Percentiles rank a stretch among this genome's conserved stretches.
Evolutionary conservation across 2,797 vertebrate species (phyloP).

Genomic region (Microhierax caerulescens): DNA sequence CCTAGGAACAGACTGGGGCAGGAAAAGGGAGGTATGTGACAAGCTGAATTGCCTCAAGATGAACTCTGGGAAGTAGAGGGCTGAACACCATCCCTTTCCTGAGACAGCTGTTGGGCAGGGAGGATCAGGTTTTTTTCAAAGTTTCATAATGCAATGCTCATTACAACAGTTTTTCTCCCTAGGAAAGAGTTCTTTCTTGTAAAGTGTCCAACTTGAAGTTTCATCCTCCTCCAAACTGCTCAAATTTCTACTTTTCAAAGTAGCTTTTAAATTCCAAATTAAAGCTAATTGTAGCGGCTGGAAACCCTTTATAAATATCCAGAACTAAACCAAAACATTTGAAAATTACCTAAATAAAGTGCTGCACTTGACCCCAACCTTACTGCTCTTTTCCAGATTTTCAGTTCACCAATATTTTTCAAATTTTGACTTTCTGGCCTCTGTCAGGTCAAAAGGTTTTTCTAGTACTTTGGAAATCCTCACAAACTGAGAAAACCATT

Average conservation of each 20-base stretch:
- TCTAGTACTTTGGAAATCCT: not conserved
- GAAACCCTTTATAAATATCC: not conserved
- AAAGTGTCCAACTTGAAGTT: not conserved
- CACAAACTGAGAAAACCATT: not conserved
- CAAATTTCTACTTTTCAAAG: not conserved
- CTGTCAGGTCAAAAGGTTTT: not conserved
- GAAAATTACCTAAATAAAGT: slow-evolving; percentile 24
- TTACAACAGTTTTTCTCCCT: not conserved
- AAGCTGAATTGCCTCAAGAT: not conserved
- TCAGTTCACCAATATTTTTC: not conserved
- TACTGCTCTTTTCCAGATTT: slow-evolving; percentile 9
- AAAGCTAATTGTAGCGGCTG: not conserved
- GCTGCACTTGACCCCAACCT: slow-evolving; percentile 14
- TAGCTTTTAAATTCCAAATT: slow-evolving; percentile 27
- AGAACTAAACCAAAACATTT: not conserved
- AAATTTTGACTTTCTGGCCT: not conserved
- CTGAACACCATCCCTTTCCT: not conserved
- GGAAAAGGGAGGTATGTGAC: not conserved
- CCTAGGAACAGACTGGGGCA: not conserved
- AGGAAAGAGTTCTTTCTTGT: not conserved
- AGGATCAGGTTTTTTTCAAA: not conserved
- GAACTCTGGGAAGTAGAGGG: not conserved
- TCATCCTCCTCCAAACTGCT: not conserved
- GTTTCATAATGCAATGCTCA: not conserved
- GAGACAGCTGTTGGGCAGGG: not conserved